Evolutionary conservation across 1,140 invertebrate species (phyloP).

Genomic region (Sycobia sp.): DNA sequence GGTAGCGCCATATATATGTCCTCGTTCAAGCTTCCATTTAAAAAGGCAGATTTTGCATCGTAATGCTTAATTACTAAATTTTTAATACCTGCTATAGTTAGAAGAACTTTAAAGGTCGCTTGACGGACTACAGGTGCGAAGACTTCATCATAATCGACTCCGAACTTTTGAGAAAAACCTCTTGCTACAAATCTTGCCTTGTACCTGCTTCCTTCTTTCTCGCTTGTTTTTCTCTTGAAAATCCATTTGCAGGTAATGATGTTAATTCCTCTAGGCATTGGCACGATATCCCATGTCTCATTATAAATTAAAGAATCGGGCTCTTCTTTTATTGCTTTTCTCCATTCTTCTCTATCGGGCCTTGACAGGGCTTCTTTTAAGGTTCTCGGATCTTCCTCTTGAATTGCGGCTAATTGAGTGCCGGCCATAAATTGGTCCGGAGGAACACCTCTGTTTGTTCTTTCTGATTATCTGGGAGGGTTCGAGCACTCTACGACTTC

Average conservation of each 20-base stretch:
- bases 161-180: neutral
- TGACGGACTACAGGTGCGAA: constrained; percentile 32
- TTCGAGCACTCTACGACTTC: too few relatives aligned
- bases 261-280: constrained; percentile 8
- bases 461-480: too few relatives aligned
- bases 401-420: too few relatives aligned
- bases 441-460: too few relatives aligned
- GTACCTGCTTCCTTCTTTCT: neutral
- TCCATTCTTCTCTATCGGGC: constrained; percentile 40
- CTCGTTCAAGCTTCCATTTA: constrained; percentile 22
- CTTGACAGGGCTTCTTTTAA: constrained; percentile 27
- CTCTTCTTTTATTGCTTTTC: constrained; percentile 50
- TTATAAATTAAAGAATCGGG: constrained; percentile 45
- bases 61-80: neutral
- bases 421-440: too few relatives aligned
- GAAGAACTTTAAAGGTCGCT: constrained; percentile 13
- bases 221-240: neutral
- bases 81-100: constrained; percentile 20
- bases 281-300: constrained; percentile 45
- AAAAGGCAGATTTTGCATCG: constrained; percentile 17
- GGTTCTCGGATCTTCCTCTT: neutral
- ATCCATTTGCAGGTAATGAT: constrained; percentile 22
- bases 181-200: neutral
- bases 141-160: constrained; percentile 15
- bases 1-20: constrained; percentile 22